Conservation (phyloP, 2,797 vertebrate genomes). For the Phoeniculus purpureus region DNA sequence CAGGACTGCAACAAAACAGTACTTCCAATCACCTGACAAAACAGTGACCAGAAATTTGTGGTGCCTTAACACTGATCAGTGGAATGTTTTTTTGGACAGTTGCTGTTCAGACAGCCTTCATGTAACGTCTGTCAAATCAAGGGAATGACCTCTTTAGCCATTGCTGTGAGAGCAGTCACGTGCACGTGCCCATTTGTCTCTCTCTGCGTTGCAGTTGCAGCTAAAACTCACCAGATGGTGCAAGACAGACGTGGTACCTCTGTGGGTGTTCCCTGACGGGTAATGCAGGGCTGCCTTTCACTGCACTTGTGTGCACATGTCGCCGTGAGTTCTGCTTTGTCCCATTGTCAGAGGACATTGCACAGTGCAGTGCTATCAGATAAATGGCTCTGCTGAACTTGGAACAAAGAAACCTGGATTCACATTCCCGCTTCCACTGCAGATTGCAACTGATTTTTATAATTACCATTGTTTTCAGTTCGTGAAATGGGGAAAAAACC, state of each 20-base stretch:
- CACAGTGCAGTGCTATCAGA: neutral
- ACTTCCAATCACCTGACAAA: neutral
- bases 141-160: neutral
- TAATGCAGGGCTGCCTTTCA: rapidly evolving
- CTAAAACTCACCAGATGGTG: constrained; percentile 66
- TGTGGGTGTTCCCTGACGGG: neutral
- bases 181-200: neutral
- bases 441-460: neutral
- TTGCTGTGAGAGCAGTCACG: neutral
- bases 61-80: neutral
- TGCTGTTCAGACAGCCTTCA: neutral
- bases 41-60: neutral
- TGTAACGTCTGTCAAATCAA: neutral
- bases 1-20: neutral
- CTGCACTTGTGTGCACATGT: rapidly evolving
- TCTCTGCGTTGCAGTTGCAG: constrained; percentile 29
- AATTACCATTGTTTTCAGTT: neutral
- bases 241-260: neutral
- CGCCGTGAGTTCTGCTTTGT: neutral
- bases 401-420: neutral
- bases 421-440: neutral
- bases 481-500: neutral
- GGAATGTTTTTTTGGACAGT: neutral
- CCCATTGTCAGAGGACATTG: neutral
- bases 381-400: neutral